Conservation (phyloP, 2,797 vertebrate genomes). For the Sebastes goodei region DNA sequence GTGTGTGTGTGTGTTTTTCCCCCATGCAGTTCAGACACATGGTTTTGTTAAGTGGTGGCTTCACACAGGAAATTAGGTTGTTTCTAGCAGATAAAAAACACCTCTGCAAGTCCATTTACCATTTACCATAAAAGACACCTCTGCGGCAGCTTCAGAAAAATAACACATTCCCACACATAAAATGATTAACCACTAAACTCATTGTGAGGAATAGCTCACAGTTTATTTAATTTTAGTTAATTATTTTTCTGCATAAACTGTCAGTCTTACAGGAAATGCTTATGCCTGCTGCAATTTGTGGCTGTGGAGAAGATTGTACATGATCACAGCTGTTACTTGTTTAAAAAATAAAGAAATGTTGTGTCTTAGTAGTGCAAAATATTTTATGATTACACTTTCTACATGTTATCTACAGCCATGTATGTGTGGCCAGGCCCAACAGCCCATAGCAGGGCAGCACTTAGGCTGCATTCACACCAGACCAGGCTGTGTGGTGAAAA, state of each 20-base stretch:
- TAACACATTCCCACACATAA: not conserved
- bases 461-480: too few species aligned
- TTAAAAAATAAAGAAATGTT: too few species aligned
- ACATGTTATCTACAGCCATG: not conserved
- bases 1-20: too few species aligned
- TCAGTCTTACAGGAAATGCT: too few species aligned
- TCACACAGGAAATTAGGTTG: not conserved
- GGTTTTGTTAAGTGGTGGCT: not conserved
- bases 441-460: not conserved
- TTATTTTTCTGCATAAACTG: not conserved
- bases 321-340: not conserved
- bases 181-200: not conserved
- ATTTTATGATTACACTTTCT: not conserved
- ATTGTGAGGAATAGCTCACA: not conserved
- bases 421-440: too few species aligned
- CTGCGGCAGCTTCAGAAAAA: not conserved
- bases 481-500: too few species aligned
- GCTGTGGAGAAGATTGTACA: not conserved
- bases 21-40: too few species aligned
- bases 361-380: not conserved
- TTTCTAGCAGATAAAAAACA: not conserved
- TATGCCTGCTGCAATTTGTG: not conserved
- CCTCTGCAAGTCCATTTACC: not conserved
- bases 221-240: not conserved
- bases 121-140: not conserved